phyloP scores from a whole-genome alignment of 2,797 vertebrate genomes.

The Lycodopsis pacificus region DNA sequence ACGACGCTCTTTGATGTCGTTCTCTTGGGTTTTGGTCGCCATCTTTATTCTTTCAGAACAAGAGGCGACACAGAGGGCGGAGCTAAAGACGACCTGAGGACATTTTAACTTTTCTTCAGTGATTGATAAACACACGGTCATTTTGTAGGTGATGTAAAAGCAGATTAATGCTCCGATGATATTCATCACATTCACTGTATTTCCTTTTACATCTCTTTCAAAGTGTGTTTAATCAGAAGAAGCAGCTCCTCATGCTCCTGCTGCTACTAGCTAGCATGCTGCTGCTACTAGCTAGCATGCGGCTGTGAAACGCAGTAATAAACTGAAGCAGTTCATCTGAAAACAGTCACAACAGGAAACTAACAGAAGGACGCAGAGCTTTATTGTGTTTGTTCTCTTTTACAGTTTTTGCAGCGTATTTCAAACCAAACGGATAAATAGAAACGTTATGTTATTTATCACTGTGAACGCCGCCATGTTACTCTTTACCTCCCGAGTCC shows the following conservation, averaged over 20 bases:
- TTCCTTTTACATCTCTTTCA: not conserved
- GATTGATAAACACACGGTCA: too few relatives aligned
- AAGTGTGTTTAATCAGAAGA: not conserved
- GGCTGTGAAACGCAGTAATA: not conserved
- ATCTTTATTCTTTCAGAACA: too few relatives aligned
- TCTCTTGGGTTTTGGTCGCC: too few relatives aligned
- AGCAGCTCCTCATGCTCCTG: not conserved
- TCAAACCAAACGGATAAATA: slow-evolving; percentile 14
- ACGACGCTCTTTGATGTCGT: too few relatives aligned
- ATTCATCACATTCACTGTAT: not conserved
- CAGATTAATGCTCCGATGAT: not conserved
- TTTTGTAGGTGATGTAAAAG: too few relatives aligned
- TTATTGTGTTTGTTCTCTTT: slow-evolving; percentile 29
- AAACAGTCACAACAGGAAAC: not conserved
- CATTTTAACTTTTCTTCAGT: too few relatives aligned
- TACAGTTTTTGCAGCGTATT: slow-evolving; percentile 25
- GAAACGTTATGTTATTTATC: slow-evolving; percentile 22
- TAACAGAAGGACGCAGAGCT: not conserved
- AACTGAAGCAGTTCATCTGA: not conserved
- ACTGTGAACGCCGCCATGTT: not conserved
- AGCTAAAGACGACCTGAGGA: too few relatives aligned
- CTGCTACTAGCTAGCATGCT: not conserved
- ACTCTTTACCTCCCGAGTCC: not conserved
- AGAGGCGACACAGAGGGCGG: too few relatives aligned
- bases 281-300: not conserved